These are phyloP conservation scores for Centropus bengalensis DNA, from an alignment of 2,113 vertebrate species.

Conservation along the genomic window DNA sequence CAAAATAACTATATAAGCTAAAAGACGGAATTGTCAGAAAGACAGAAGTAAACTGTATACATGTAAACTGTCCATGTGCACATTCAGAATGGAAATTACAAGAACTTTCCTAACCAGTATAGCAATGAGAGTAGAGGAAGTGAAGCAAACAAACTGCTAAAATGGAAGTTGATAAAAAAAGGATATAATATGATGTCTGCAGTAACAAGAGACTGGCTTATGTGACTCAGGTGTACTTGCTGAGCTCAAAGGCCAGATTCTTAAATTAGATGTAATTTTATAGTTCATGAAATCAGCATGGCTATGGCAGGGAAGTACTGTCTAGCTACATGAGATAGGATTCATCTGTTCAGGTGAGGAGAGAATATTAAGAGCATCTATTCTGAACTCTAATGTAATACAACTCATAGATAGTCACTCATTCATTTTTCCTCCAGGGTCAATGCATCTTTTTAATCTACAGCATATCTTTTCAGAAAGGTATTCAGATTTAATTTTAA, in stretches of 20 bases:
- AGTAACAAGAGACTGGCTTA: background rate
- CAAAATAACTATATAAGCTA: background rate
- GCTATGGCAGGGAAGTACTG: background rate
- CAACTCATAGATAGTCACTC: background rate
- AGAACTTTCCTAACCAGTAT: background rate
- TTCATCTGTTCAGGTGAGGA: constrained; percentile 13
- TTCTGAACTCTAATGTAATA: constrained; percentile 11
- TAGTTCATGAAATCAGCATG: background rate
- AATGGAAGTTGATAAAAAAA: constrained; percentile 3
- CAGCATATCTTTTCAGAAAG: constrained; percentile 14
- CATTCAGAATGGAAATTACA: background rate
- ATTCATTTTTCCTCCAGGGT: background rate
- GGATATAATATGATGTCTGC: background rate
- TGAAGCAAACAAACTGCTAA: background rate
- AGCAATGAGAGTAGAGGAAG: background rate
- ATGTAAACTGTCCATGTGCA: background rate
- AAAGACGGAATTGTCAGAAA: background rate
- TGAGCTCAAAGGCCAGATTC: background rate
- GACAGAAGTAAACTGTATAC: background rate
- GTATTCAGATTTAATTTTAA: constrained; percentile 42
- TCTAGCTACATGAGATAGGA: background rate
- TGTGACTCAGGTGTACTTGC: background rate
- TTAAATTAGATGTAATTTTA: background rate
- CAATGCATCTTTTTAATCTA: constrained; percentile 29
- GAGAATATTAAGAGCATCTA: background rate